A percentile compares a stretch with the other conserved stretches of the same genome.
Conservation (phyloP, 2,888 invertebrate genomes). For the Hirtodrosophila alboralis region DNA sequence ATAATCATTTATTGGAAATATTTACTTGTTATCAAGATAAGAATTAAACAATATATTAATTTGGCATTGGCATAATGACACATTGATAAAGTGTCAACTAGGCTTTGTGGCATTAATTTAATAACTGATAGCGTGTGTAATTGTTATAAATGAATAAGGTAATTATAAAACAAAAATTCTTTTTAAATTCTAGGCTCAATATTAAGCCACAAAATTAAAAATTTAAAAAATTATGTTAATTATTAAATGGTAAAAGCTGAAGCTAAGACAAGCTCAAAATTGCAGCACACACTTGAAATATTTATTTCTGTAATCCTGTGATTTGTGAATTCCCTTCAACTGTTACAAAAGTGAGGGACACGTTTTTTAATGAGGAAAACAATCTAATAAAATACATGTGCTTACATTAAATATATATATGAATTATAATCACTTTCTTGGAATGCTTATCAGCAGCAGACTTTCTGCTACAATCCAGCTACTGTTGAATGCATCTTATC, state of each 20-base stretch:
- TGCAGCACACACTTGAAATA: too few relatives aligned
- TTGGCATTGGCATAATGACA: conserved; percentile 9
- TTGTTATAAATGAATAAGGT: neutral
- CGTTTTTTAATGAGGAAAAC: neutral
- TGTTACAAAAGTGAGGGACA: neutral
- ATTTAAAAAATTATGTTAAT: too few relatives aligned
- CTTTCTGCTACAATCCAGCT: conserved; percentile 1
- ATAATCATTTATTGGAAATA: conserved; percentile 33
- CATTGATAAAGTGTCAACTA: conserved; percentile 14
- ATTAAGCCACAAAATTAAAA: too few relatives aligned
- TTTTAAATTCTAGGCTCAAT: too few relatives aligned
- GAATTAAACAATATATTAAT: neutral
- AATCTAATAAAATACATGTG: conserved; percentile 41
- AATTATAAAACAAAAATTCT: too few relatives aligned
- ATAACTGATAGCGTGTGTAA: neutral
- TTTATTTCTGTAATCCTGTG: too few relatives aligned
- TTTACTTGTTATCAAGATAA: conserved; percentile 34
- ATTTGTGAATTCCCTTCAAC: too few relatives aligned
- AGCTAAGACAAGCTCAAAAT: neutral
- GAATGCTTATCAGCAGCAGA: conserved; percentile 42
- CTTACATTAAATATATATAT: conserved; percentile 29
- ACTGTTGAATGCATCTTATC: conserved; percentile 24
- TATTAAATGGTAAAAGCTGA: too few relatives aligned
- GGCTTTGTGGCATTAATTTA: conserved; percentile 1
- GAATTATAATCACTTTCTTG: conserved; percentile 30